These are phyloP conservation scores for Thymelicus sylvestris DNA, from an alignment of 2,888 invertebrate species.

Conservation along the genomic window DNA sequence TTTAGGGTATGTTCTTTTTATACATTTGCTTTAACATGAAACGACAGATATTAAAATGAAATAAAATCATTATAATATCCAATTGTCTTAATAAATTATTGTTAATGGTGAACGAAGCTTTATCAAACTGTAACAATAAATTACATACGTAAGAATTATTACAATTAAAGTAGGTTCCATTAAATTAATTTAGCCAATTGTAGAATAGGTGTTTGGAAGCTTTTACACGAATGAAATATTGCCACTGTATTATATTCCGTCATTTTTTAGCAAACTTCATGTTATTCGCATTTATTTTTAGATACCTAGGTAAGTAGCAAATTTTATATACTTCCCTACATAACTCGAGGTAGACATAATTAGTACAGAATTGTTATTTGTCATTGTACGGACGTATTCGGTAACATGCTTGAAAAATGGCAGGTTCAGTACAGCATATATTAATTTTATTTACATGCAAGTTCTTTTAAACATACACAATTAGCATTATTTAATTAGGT, in stretches of 20 bases:
- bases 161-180: slow-evolving; percentile 56
- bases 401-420: slow-evolving; percentile 16
- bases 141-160: slow-evolving; percentile 72
- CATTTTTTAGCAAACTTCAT: slow-evolving; percentile 65
- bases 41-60: slow-evolving; percentile 22
- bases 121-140: slow-evolving; percentile 75
- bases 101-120: slow-evolving; percentile 64
- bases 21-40: slow-evolving; percentile 12
- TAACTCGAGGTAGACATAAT: slow-evolving; percentile 25
- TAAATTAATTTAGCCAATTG: slow-evolving; percentile 61
- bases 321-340: slow-evolving; percentile 66
- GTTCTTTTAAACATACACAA: too few relatives aligned
- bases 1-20: slow-evolving; percentile 9
- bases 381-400: slow-evolving; percentile 3
- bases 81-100: slow-evolving; percentile 30
- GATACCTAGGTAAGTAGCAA: slow-evolving; percentile 67
- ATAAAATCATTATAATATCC: slow-evolving; percentile 11
- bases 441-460: not conserved
- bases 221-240: slow-evolving; percentile 78
- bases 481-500: too few relatives aligned
- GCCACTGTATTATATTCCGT: slow-evolving; percentile 73
- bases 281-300: slow-evolving; percentile 65
- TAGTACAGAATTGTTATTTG: slow-evolving; percentile 11
- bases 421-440: slow-evolving; percentile 24
- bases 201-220: slow-evolving; percentile 82